Evolutionary conservation across 1,140 invertebrate species (phyloP).

Genomic region (Calliopsis andreniformis): DNA sequence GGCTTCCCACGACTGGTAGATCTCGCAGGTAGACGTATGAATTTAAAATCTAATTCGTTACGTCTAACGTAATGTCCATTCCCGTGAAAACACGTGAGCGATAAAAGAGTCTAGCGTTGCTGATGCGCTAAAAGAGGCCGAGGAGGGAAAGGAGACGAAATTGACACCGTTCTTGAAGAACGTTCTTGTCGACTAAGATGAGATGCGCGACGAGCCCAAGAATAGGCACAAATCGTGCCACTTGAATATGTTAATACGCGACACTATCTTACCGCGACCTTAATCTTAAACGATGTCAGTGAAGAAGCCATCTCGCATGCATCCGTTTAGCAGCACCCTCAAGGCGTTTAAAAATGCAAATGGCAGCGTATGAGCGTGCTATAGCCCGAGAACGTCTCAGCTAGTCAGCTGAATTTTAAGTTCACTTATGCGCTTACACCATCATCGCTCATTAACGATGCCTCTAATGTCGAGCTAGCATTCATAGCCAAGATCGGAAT

Average conservation of each 20-base stretch:
- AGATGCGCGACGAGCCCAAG: not conserved
- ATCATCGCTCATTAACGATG: conserved; percentile 31
- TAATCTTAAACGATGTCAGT: conserved; percentile 29
- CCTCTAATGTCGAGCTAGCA: conserved; percentile 39
- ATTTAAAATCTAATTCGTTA: not conserved
- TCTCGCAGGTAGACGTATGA: not conserved
- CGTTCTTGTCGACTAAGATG: not conserved
- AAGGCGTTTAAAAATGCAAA: conserved; percentile 61
- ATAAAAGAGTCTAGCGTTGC: not conserved
- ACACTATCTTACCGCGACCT: conserved; percentile 19
- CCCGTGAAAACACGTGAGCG: not conserved
- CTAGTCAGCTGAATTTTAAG: conserved; percentile 60
- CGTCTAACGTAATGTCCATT: not conserved
- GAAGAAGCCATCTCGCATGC: conserved; percentile 8
- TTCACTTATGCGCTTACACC: conserved; percentile 39
- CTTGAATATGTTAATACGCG: conserved; percentile 29
- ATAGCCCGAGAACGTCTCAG: conserved; percentile 35
- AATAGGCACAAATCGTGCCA: conserved; percentile 9
- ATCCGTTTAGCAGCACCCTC: conserved; percentile 20
- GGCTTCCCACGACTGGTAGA: conserved; percentile 1
- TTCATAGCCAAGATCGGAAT: conserved; percentile 12
- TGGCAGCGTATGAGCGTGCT: conserved; percentile 13
- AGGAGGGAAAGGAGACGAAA: too few relatives aligned
- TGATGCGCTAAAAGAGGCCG: not conserved
- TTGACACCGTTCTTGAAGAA: not conserved